phyloP scores from a whole-genome alignment of 2,797 vertebrate species.

The Hyperoplus immaculatus region DNA sequence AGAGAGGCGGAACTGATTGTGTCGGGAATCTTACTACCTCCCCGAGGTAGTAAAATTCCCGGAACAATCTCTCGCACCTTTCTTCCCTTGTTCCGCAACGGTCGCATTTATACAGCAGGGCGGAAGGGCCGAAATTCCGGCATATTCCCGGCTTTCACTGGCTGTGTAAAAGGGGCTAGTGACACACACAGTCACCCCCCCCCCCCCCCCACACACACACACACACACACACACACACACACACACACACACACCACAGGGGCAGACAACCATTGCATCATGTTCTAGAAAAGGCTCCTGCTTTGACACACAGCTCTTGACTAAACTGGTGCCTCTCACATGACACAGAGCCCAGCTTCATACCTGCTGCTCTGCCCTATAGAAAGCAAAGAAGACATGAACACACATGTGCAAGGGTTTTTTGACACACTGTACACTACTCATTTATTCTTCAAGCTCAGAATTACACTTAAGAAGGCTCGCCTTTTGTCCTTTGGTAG shows the following conservation, averaged over 20 bases:
- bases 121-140: no score
- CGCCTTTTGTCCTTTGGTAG: neutral
- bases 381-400: conserved; percentile 30
- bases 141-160: no score
- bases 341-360: conserved; percentile 46
- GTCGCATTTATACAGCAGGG: no score
- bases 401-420: conserved; percentile 32
- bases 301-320: conserved; percentile 58
- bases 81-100: no score
- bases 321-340: conserved; percentile 56
- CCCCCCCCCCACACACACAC: conserved; percentile 1
- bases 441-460: no score
- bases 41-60: no score
- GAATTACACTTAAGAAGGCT: neutral
- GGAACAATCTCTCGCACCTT: no score
- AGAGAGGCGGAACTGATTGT: no score
- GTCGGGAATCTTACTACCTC: no score
- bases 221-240: neutral
- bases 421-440: conserved; percentile 8
- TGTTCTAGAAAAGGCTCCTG: conserved; percentile 67
- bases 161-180: no score
- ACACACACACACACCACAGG: neutral
- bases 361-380: conserved; percentile 42
- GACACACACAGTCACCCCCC: conserved; percentile 23
- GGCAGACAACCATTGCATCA: conserved; percentile 62